Evolutionary conservation across 1,140 invertebrate genomes (phyloP).

Genomic region (Scaptodrosophila lebanonensis): DNA sequence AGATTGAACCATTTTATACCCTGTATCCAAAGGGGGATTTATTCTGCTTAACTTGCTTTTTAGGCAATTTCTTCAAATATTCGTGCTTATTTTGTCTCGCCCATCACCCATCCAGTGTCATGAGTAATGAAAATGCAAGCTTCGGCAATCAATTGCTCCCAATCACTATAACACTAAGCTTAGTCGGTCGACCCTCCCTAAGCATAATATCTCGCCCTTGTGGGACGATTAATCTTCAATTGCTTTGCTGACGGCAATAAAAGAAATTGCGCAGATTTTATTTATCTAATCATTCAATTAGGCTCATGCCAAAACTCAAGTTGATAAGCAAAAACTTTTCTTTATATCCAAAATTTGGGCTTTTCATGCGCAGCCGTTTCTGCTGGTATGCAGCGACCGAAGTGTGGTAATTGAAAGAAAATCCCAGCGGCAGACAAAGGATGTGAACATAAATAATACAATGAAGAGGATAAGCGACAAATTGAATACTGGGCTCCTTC

Average conservation of each 20-base stretch:
- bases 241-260: not conserved
- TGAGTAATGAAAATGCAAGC: too few relatives aligned
- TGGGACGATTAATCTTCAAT: conserved; percentile 12
- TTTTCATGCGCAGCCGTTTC: conserved; percentile 52
- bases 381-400: conserved; percentile 16
- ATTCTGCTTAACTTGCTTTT: too few relatives aligned
- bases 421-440: conserved; percentile 33
- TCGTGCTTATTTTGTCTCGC: too few relatives aligned
- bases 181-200: not conserved
- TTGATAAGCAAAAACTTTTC: conserved; percentile 22
- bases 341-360: conserved; percentile 42
- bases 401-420: conserved; percentile 58
- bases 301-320: not conserved
- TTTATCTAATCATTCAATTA: conserved; percentile 39
- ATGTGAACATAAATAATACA: conserved; percentile 48
- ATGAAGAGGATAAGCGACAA: conserved; percentile 58
- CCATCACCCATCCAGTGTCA: too few relatives aligned
- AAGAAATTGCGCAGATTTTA: not conserved
- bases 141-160: not conserved
- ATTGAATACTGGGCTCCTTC: conserved; percentile 32
- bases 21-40: too few relatives aligned
- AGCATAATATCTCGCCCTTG: too few relatives aligned
- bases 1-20: too few relatives aligned
- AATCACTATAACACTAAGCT: not conserved
- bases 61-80: too few relatives aligned